These are phyloP conservation scores for Cuniculus paca DNA, from an alignment of 2,797 vertebrate genomes.

Conservation along the genomic window DNA sequence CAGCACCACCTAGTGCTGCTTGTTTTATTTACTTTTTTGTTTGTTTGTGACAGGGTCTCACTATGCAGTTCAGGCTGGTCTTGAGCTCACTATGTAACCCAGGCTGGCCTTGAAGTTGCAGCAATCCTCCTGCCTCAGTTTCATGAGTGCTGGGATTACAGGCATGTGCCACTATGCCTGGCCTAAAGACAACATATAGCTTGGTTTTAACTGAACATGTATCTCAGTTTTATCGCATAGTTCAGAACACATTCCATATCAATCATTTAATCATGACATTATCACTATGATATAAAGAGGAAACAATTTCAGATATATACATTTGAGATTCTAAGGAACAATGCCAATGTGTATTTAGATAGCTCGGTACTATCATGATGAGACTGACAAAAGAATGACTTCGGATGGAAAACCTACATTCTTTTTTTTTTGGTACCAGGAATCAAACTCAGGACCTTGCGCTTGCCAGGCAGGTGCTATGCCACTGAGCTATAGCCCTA, in stretches of 20 bases:
- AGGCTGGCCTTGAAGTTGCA: not conserved
- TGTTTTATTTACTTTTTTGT: too few species aligned
- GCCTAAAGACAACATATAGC: not conserved
- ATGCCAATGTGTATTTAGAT: not conserved
- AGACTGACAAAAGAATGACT: not conserved
- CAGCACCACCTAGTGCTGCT: not conserved
- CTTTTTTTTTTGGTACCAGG: too few species aligned
- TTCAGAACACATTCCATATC: not conserved
- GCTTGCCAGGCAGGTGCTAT: too few species aligned
- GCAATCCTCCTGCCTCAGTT: not conserved
- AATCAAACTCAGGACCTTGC: too few species aligned
- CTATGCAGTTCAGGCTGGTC: not conserved
- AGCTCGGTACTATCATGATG: not conserved
- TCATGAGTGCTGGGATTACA: not conserved
- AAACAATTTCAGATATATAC: not conserved
- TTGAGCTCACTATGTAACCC: not conserved
- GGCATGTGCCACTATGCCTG: not conserved
- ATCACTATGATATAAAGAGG: not conserved
- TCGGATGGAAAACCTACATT: not conserved
- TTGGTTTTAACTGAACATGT: not conserved
- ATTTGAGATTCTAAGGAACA: not conserved
- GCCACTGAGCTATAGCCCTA: too few species aligned
- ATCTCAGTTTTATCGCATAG: not conserved
- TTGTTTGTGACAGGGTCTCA: not conserved
- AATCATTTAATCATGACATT: not conserved